Base-by-base conservation (phyloP, 2,888 invertebrate genomes). In the Rhagonycha lutea region DNA sequence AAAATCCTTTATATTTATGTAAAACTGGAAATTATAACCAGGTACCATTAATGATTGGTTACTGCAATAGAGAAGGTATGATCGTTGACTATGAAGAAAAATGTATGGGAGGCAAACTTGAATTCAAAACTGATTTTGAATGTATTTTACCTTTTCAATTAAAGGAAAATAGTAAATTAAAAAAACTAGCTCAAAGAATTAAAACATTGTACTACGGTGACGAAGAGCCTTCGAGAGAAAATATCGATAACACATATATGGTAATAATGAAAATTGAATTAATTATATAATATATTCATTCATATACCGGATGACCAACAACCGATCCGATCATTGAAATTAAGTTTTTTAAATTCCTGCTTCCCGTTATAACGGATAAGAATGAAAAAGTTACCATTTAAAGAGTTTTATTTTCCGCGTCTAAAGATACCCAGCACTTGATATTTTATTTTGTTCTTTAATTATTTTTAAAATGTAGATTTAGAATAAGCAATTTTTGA, bases 41-140 rank as follows among this genome's bases (percentile, higher is more conserved):
- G 71, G 85, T 88, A 0, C 87, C 88, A 8, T 75, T 87, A 18
- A 82, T 88, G 26, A 83, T 86, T 72, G 87, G 87, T 3, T 86
- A 83, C 62, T 84, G 83, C 47, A 80, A 82, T 4, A 82, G 82
- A 73, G 88, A 88, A 81, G 86, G 87, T 28, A 80, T 86, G 32
- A 79, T 87, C 18, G 83, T 84, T 70, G 85, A 70, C 11, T 32
- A 65, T 12, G 14, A 65, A 14, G 32, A 10, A 14, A 73, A 69
- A 14, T 0, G 4, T 23, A n/a, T 10, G 1, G 5, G 7, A 10
- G 18, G 5, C 18, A 23, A 69, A 60, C 2, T 12, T n/a, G 12
- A 18, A 3, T 23, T 23, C 12, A 0, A 24, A n/a, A 60, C 14
- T 61, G 67, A 79, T 26, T 77, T 79, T 23, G 76, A 79, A 67